These are phyloP conservation scores for Pteronura brasiliensis DNA, from an alignment of 2,113 vertebrate species.

Conservation along the genomic window DNA sequence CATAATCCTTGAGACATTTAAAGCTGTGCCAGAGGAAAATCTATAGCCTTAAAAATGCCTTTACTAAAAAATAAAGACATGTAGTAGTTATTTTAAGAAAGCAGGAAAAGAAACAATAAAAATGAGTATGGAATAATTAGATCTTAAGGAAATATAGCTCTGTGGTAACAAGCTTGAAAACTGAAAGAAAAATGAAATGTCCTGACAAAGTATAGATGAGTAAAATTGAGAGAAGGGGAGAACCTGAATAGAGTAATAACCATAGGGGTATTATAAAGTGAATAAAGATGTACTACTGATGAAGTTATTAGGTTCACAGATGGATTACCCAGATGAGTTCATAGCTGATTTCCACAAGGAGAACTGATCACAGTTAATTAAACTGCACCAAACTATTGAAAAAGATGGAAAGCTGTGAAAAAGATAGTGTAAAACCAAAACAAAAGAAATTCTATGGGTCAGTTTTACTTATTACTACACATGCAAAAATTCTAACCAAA, in stretches of 20 bases:
- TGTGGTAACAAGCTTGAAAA: not conserved
- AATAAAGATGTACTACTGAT: not conserved
- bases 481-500: not conserved
- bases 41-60: not conserved
- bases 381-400: not conserved
- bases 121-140: not conserved
- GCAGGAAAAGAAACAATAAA: not conserved
- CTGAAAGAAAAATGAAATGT: not conserved
- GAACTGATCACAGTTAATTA: not conserved
- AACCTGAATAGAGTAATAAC: not conserved
- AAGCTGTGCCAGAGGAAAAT: not conserved
- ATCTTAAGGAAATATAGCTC: not conserved
- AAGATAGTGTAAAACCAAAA: not conserved
- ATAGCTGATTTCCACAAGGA: not conserved
- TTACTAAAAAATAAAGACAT: not conserved
- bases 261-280: not conserved
- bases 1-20: constrained; percentile 19
- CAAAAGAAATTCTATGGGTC: not conserved
- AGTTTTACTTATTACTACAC: not conserved
- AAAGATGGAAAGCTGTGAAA: not conserved
- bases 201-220: not conserved
- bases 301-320: not conserved
- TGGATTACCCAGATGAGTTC: not conserved
- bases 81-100: not conserved
- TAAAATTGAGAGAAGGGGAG: not conserved